Evolutionary conservation across 2,797 vertebrate species (phyloP), one percentile per base, ranked within the genome.

Genomic region (Halcyon badia): DNA sequence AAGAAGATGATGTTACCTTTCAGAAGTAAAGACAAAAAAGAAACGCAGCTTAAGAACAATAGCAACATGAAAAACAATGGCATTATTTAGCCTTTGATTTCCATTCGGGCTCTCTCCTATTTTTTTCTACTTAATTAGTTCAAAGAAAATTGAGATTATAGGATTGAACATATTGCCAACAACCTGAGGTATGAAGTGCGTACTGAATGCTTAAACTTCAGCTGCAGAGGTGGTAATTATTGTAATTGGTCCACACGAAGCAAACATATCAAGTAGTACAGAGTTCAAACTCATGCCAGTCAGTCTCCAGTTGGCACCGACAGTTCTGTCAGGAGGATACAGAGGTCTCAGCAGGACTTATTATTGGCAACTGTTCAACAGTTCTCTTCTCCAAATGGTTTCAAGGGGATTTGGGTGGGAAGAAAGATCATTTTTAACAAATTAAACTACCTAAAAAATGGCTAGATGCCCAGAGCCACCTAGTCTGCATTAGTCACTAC

Each of bases 401-500:
- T 95, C 92, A 87, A 94, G 88, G 94, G 94, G 95, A 94, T 91
- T 95, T 88, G 85, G 87, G 91, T 94, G 80, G 92, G 87, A 91
- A 92, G 92, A 39, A 91, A 90, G 94, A 95, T 82, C 62, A 95
- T 96, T 96, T 96, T 96, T 96, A 96, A 96, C 89, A 96, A 96
- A 92, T 94, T 93, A 94, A 97, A 96, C 96, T 95, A 96, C 95
- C 95, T 97, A 79, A 84, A 94, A 94, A 87, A 94, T 95, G 94
- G 94, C 91, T 31, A 70, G 76, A 84, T 94, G 93, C 96, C 90
- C 94, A 81, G 90, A 96, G 96, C 83, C 86, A 94, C 94, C 94
- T 85, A 66, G 80, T 73, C 73, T 92, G 91, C 93, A 66, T 92
- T 76, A 90, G 85, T 92, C 86, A 90, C 86, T 77, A 52, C 91